A percentile compares a stretch with the other conserved stretches of the same genome.
These are phyloP conservation scores for Wiebesia pumilae DNA, from an alignment of 1,140 invertebrate genomes.

Conservation along the genomic window DNA sequence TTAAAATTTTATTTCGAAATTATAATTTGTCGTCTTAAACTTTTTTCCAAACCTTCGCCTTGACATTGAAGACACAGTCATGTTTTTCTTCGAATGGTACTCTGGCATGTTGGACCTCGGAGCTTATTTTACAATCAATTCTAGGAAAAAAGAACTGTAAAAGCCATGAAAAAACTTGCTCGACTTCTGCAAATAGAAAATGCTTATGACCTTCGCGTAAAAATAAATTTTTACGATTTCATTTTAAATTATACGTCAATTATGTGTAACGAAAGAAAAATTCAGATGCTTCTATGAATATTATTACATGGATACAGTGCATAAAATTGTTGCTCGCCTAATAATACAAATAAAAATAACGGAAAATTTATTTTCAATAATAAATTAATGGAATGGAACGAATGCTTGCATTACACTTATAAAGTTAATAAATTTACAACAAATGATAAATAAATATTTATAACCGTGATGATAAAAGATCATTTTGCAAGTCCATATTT, in stretches of 20 bases:
- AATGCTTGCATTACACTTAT: neutral
- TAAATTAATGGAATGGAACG: too few relatives aligned
- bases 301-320: neutral
- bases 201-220: neutral
- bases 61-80: too few relatives aligned
- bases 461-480: neutral
- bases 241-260: neutral
- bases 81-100: too few relatives aligned
- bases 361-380: too few relatives aligned
- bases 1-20: too few relatives aligned
- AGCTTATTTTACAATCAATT: too few relatives aligned
- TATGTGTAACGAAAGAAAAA: neutral
- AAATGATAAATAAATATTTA: neutral
- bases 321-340: neutral
- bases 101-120: too few relatives aligned
- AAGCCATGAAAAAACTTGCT: neutral
- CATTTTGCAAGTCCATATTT: neutral
- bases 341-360: neutral
- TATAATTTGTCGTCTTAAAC: too few relatives aligned
- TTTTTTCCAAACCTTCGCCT: too few relatives aligned
- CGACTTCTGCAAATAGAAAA: neutral
- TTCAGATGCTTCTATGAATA: neutral
- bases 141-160: neutral
- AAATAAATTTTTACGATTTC: neutral
- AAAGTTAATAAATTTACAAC: neutral